Evolutionary conservation across 2,797 vertebrate species (phyloP), one percentile per base, ranked within the genome.

Genomic region (Trachurus trachurus): DNA sequence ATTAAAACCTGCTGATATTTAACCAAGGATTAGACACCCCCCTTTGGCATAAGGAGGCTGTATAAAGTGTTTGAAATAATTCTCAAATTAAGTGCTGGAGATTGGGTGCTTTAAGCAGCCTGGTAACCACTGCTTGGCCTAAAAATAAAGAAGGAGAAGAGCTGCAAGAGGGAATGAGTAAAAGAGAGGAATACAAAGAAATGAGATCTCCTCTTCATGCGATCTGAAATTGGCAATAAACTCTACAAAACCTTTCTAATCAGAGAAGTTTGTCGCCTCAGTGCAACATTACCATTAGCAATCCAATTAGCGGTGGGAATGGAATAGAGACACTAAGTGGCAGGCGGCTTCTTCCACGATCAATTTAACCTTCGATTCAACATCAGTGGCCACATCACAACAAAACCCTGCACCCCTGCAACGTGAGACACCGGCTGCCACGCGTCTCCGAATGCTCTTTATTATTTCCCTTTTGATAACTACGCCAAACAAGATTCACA

Each of bases 321-420:
- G 81, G 81, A 85, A 87, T 11, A 64, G 81, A 88, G 76, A 69
- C 80, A 47, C 78, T 88, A 85, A 89, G 87, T 88, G 89, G 84
- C 58, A 73, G 84, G 83, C 74, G 16, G 76, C 72, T 40, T 40
- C 80, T 78, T 85, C 76, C 76, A 53, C 89, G 73, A 90, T 92
- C 92, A 90, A 90, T 93, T 90, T 69, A 87, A 83, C 85, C 91
- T 93, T 93, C 90, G 86, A 86, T 90, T 92, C 76, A 60, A 74
- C 83, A 71, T 80, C 81, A 74, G 57, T 75, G 76, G 66, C 77
- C 63, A 66, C 83, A 80, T 87, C 85, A 90, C 75, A 88, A 84
- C 85, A 88, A 75, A 76, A 9, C 62, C 64, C 49, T n/a, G 52
- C 64, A 39, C 65, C 73, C 47, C 47, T 19, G 50, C 4, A 34